Conservation (phyloP, 2,113 vertebrate genomes). For the Stegastes partitus region DNA sequence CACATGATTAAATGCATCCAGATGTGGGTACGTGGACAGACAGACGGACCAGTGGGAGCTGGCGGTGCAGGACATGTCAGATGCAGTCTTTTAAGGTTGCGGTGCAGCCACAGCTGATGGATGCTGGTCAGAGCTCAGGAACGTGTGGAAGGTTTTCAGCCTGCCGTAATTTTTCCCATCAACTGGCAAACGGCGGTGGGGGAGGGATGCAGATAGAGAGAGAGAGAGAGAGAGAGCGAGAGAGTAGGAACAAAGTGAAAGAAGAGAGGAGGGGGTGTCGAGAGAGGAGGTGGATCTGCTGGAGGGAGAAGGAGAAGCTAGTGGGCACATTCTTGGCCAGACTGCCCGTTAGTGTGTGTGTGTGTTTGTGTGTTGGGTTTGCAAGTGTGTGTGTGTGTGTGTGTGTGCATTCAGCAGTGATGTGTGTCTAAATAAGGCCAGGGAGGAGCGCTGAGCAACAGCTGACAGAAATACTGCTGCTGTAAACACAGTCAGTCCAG, state of each 20-base stretch:
- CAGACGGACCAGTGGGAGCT: neutral
- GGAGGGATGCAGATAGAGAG: neutral
- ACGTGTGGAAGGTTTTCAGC: conserved; percentile 49
- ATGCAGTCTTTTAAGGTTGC: conserved; percentile 57
- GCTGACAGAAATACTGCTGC: conserved; percentile 81
- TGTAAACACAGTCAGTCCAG: conserved; percentile 37
- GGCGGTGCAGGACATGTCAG: conserved; percentile 33
- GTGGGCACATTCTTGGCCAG: conserved; percentile 36
- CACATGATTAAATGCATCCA: no score
- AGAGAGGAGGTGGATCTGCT: conserved; percentile 12
- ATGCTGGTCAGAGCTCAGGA: conserved; percentile 49
- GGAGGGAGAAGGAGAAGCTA: conserved; percentile 14
- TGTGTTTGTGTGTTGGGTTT: neutral
- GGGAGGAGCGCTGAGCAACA: conserved; percentile 86
- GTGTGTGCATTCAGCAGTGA: conserved; percentile 73
- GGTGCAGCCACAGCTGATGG: conserved; percentile 47
- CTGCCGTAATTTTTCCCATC: conserved; percentile 41
- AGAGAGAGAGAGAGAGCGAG: no score
- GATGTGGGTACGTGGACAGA: neutral
- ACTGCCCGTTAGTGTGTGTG: neutral
- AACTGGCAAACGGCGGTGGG: conserved; percentile 2
- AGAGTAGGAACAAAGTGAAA: conserved; percentile 7
- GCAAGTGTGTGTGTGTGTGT: neutral
- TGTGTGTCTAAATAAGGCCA: conserved; percentile 91
- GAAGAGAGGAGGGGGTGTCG: neutral